A percentile compares a stretch with the other conserved stretches of the same genome.
These are phyloP conservation scores for Podarcis muralis DNA, from an alignment of 2,113 vertebrate species.

Conservation along the genomic window DNA sequence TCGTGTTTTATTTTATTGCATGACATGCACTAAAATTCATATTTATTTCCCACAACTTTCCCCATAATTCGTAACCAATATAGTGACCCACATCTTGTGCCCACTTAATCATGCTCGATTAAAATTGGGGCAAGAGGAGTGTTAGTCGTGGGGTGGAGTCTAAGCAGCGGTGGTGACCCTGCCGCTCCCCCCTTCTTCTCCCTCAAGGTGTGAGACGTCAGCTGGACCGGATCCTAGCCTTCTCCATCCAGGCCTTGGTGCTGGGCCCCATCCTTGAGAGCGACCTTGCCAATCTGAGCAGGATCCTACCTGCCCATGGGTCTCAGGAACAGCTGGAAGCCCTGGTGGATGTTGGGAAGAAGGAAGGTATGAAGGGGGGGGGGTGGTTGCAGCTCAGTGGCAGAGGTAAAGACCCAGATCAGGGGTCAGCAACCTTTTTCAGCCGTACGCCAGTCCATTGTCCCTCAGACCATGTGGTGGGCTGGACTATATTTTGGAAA, in stretches of 20 bases:
- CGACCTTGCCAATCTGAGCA: not conserved
- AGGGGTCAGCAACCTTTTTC: too few species aligned
- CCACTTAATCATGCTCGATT: too few species aligned
- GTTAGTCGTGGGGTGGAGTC: too few species aligned
- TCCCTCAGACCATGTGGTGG: too few species aligned
- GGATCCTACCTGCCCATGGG: not conserved
- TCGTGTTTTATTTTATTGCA: too few species aligned
- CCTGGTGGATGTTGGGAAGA: not conserved
- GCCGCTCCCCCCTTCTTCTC: rapidly evolving
- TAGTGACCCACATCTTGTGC: too few species aligned
- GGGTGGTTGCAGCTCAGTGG: not conserved
- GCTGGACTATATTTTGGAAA: too few species aligned
- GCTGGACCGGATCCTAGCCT: not conserved
- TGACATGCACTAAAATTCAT: too few species aligned
- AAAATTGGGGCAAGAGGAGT: not conserved
- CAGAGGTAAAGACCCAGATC: not conserved
- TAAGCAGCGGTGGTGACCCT: not conserved
- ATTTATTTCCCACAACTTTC: too few species aligned
- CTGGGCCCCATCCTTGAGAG: not conserved
- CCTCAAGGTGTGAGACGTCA: not conserved
- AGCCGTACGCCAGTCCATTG: too few species aligned
- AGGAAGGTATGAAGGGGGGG: not conserved
- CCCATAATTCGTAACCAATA: too few species aligned
- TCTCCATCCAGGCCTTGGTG: slow-evolving; percentile 12
- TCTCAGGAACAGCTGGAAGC: not conserved